Conservation (phyloP, 1,140 invertebrate genomes). For the Pemphigus obesinymphae region DNA sequence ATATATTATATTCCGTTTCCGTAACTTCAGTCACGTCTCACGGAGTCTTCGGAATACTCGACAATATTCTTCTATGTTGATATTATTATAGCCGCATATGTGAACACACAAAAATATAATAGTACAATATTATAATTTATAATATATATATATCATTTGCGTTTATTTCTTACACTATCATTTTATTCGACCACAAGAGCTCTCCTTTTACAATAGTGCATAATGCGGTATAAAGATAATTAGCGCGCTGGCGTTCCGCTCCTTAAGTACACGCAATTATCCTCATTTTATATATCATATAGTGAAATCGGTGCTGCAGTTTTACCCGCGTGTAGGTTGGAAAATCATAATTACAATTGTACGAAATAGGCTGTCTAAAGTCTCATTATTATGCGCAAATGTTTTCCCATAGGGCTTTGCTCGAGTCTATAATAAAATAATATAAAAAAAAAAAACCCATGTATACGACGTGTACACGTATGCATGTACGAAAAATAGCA, state of each 20-base stretch:
- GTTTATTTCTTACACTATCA: neutral
- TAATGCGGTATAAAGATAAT: neutral
- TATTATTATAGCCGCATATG: neutral
- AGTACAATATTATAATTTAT: too few species aligned
- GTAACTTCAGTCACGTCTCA: neutral
- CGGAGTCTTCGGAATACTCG: neutral
- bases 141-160: neutral
- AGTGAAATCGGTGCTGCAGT: neutral
- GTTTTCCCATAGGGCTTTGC: neutral
- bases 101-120: neutral
- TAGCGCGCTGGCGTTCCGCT: neutral
- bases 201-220: neutral
- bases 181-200: neutral
- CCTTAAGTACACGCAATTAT: constrained; percentile 12
- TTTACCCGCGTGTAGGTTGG: neutral
- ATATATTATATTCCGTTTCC: neutral
- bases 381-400: neutral
- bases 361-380: neutral
- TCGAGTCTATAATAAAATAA: neutral
- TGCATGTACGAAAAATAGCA: too few species aligned
- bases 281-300: neutral
- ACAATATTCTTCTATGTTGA: neutral
- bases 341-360: neutral
- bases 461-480: too few species aligned
- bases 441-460: neutral